phyloP scores from a whole-genome alignment of 2,797 vertebrate species.

The Halcyon smyrnensis region DNA sequence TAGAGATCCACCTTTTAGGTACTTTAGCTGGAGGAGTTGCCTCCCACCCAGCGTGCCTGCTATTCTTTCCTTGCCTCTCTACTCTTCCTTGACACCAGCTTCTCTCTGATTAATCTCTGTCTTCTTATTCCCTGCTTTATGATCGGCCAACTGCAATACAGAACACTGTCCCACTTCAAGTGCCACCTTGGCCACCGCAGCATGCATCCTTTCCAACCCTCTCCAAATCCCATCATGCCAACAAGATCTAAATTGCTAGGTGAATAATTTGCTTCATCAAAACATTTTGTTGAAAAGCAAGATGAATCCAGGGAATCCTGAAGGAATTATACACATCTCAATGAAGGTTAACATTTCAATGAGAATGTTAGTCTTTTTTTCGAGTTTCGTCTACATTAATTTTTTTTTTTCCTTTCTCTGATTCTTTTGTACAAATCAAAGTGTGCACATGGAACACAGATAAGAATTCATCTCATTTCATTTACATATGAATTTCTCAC shows the following conservation, averaged over 20 bases:
- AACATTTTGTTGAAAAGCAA: not conserved
- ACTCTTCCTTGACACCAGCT: not conserved
- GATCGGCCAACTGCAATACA: not conserved
- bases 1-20: not conserved
- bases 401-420: not conserved
- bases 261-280: not conserved
- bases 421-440: not conserved
- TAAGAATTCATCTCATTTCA: not conserved
- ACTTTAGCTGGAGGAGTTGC: not conserved
- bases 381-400: not conserved
- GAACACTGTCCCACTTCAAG: not conserved
- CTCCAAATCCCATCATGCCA: accelerated
- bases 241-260: not conserved
- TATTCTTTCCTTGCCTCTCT: not conserved
- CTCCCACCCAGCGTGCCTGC: accelerated
- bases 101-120: not conserved
- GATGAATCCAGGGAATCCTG: not conserved
- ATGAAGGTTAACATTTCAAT: not conserved
- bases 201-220: not conserved
- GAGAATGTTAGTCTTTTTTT: not conserved
- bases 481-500: not conserved
- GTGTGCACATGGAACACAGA: not conserved
- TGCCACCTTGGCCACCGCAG: not conserved
- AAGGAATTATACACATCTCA: not conserved
- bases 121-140: not conserved